Evolutionary conservation across 2,113 vertebrate genomes (phyloP).

Genomic region (Cynocephalus volans): DNA sequence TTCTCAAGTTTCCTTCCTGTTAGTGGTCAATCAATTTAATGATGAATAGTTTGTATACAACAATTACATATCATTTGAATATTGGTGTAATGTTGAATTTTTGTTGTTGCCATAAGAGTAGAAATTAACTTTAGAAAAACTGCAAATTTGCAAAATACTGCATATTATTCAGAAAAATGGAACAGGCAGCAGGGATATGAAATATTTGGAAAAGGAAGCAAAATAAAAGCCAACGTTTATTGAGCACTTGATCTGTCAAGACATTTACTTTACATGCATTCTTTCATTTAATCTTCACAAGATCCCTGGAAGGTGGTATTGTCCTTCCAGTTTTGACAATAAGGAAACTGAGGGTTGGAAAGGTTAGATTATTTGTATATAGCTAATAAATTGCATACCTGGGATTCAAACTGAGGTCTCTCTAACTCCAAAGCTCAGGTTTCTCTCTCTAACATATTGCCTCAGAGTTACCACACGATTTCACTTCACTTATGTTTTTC

Average conservation of each 20-base stretch:
- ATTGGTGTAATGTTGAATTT: conserved; percentile 57
- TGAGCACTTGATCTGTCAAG: conserved; percentile 13
- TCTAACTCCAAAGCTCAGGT: neutral
- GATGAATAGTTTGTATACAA: conserved; percentile 30
- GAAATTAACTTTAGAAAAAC: conserved; percentile 55
- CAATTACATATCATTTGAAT: conserved; percentile 53
- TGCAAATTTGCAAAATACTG: neutral
- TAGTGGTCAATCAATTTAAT: conserved; percentile 41
- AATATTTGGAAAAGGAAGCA: conserved; percentile 58
- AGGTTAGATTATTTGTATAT: conserved; percentile 40
- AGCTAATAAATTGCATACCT: conserved; percentile 2
- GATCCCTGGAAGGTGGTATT: conserved; percentile 22
- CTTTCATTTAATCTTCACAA: conserved; percentile 46
- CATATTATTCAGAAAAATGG: conserved; percentile 46
- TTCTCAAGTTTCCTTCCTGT: conserved; percentile 46
- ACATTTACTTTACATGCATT: conserved; percentile 22
- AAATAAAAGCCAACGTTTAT: conserved; percentile 54
- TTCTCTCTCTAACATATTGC: conserved; percentile 27
- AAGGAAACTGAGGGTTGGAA: conserved; percentile 26
- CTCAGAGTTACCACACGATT: neutral
- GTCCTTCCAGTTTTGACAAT: conserved; percentile 36
- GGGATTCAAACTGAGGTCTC: conserved; percentile 12
- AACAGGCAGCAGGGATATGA: neutral
- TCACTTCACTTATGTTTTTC: conserved; percentile 23
- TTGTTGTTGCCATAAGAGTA: conserved; percentile 48